Conservation (phyloP, 2,888 invertebrate species). For the Sesia apiformis region DNA sequence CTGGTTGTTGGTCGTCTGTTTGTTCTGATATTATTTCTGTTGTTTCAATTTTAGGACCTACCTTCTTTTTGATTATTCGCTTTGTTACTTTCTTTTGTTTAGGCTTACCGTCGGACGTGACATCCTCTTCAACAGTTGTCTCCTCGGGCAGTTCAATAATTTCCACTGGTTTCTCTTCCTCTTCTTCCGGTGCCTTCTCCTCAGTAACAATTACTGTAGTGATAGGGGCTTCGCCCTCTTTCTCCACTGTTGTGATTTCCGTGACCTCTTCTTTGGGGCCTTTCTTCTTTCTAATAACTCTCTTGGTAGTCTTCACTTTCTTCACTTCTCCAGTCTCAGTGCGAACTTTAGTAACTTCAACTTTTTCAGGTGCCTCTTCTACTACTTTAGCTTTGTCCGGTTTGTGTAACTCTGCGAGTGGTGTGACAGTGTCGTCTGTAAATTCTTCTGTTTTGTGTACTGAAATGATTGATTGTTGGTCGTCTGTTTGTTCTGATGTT, state of each 20-base stretch:
- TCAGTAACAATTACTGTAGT: constrained; percentile 13
- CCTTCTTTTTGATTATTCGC: constrained; percentile 18
- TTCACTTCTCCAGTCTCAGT: constrained; percentile 4
- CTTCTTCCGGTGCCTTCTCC: background rate
- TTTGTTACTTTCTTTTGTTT: constrained; percentile 24
- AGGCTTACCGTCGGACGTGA: constrained; percentile 16
- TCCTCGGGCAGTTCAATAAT: constrained; percentile 10
- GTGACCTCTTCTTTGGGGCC: constrained; percentile 28
- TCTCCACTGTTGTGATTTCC: constrained; percentile 27
- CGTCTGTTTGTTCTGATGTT: constrained; percentile 28
- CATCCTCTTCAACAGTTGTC: constrained; percentile 29
- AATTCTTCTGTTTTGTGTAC: constrained; percentile 9
- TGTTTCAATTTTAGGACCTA: constrained; percentile 21
- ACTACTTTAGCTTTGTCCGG: constrained; percentile 1
- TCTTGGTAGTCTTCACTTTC: constrained; percentile 17
- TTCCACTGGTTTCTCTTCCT: constrained; percentile 1
- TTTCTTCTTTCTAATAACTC: constrained; percentile 10
- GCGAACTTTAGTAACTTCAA: constrained; percentile 4
- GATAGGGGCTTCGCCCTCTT: constrained; percentile 19
- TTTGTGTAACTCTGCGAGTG: constrained; percentile 6
- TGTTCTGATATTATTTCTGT: constrained; percentile 29
- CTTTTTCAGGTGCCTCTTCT: constrained; percentile 7
- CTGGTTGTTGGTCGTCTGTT: constrained; percentile 28
- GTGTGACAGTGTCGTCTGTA: constrained; percentile 8
- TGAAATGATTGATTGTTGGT: constrained; percentile 14